Percentiles rank a stretch among this genome's conserved stretches.
phyloP scores from a whole-genome alignment of 2,888 invertebrate genomes.

The Timandra comae region DNA sequence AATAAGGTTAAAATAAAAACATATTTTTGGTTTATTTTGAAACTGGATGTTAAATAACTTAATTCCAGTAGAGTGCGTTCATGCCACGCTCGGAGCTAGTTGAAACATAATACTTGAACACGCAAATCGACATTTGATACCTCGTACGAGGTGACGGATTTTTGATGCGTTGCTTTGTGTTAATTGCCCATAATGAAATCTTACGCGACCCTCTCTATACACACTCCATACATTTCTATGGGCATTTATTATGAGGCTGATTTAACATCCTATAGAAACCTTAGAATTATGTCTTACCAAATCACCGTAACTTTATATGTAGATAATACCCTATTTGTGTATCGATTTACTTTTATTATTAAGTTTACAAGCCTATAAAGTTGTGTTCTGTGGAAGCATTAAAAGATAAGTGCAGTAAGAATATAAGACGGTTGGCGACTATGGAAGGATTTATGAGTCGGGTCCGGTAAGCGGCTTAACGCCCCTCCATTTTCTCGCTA shows the following conservation, averaged over 20 bases:
- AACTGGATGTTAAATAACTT: constrained; percentile 51
- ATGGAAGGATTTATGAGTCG: constrained; percentile 52
- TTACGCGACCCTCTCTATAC: no score
- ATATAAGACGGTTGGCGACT: constrained; percentile 6
- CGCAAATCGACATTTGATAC: constrained; percentile 59
- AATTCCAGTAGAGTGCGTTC: constrained; percentile 49
- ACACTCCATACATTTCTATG: constrained; percentile 6
- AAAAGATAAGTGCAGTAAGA: no score
- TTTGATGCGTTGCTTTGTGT: constrained; percentile 35
- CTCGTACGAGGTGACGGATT: constrained; percentile 35
- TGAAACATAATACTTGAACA: constrained; percentile 56
- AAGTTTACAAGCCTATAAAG: constrained; percentile 19
- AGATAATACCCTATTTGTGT: no score
- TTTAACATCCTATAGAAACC: constrained; percentile 11
- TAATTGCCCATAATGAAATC: constrained; percentile 20
- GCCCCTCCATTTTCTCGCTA: constrained; percentile 21
- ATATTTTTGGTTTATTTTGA: constrained; percentile 28
- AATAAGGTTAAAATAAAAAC: constrained; percentile 2
- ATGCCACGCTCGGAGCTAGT: constrained; percentile 30
- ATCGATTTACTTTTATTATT: constrained; percentile 10
- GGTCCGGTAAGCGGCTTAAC: constrained; percentile 64
- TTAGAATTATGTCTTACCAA: no score
- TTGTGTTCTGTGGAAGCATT: constrained; percentile 7
- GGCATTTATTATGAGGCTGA: constrained; percentile 1
- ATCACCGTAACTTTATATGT: constrained; percentile 5